phyloP scores from a whole-genome alignment of 2,113 vertebrate genomes.

The Hypomesus transpacificus region DNA sequence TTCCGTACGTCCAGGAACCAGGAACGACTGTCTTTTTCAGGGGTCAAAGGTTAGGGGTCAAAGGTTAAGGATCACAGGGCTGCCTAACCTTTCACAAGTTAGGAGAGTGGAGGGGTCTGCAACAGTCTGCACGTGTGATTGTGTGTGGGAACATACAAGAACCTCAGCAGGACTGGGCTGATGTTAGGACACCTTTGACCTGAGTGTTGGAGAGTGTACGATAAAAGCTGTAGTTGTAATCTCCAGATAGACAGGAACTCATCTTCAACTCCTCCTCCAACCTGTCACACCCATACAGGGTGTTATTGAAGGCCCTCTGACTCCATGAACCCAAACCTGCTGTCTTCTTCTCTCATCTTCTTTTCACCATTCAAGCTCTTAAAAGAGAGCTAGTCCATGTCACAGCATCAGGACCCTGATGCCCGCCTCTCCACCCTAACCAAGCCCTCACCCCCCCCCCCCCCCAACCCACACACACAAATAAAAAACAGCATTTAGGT shows the following conservation, averaged over 20 bases:
- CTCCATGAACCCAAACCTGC: background rate
- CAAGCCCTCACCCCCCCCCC: slow-evolving; percentile 39
- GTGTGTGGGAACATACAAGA: too few species aligned
- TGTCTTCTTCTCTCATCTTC: slow-evolving; percentile 30
- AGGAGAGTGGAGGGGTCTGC: background rate
- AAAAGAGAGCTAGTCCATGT: background rate
- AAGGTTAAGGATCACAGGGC: background rate
- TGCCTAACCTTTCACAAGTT: background rate
- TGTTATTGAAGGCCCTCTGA: background rate
- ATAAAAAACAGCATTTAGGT: slow-evolving; percentile 58
- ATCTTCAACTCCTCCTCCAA: background rate
- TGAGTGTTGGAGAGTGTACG: slow-evolving; percentile 31
- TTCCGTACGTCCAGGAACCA: too few species aligned
- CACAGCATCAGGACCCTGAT: slow-evolving; percentile 29
- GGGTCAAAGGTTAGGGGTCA: too few species aligned
- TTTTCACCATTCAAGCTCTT: slow-evolving; percentile 19
- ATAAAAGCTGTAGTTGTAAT: slow-evolving; percentile 22
- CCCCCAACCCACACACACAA: slow-evolving; percentile 26
- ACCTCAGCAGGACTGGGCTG: too few species aligned
- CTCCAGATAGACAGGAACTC: too few species aligned
- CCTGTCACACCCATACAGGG: slow-evolving; percentile 19
- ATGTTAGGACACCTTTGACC: too few species aligned
- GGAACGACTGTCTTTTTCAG: too few species aligned
- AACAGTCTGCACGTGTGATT: background rate
- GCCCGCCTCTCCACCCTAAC: background rate